Evolutionary conservation across 2,888 invertebrate species (phyloP), one percentile per base, ranked within the genome.

Genomic region (Apoda limacodes): DNA sequence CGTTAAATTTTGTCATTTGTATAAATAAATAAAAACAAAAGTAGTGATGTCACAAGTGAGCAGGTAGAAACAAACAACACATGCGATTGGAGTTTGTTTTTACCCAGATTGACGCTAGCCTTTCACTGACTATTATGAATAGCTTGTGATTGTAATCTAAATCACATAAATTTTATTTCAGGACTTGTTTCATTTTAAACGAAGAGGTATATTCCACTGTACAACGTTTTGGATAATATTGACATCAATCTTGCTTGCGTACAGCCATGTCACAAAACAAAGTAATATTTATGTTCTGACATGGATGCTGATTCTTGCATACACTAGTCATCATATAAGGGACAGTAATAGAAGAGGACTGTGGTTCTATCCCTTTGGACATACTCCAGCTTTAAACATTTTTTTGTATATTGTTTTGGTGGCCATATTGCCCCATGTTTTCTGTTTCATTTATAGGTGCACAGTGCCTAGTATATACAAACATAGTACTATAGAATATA

Each of bases 201-300:
- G 60, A 9, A 44, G 78, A 5, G 80, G 78, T 0, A 44, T 76
- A 1, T 60, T 78, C 34, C 78, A 78, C 27, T 71, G 72, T 36
- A 66, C 74, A 0, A 56, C 71, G 0, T 55, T 72, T 14, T 72
- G 67, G 60, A 19, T 69, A 0, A 12, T 60, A 0, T 2, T 68
- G 0, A 55, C 64, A 0, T 11, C 35, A 1, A 2, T 51, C 2
- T 33, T 67, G 1, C 30, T 70, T 0, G 1, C 44, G 0, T 70
- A 63, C 22, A 62, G 71, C 26, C 55, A 58, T 25, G 3, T 58
- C n/a, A 35, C 39, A 9, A 65, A 49, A 20, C 67, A 60, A 43
- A 11, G 55, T 0, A 62, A 70, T 22, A 29, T 67, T 5, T 68
- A 57, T 17, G 30, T 60, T 1, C n/a, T 66, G 0, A 48, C 56